These are phyloP conservation scores for Palythoa grandiflora DNA, from an alignment of 92 coral and sea anemone genomes.

Conservation along the genomic window DNA sequence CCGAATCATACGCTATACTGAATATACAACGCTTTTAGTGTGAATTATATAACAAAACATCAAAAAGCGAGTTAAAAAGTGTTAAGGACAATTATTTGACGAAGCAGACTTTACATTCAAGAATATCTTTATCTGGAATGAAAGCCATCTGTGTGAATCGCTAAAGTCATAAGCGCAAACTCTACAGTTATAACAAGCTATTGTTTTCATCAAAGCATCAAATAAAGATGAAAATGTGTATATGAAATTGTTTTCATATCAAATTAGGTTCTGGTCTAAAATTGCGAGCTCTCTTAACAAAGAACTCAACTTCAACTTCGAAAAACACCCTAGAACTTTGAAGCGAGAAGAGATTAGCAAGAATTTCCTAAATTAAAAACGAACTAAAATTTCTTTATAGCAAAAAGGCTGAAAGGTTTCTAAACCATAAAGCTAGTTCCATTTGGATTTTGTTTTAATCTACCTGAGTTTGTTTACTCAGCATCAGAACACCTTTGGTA, in stretches of 20 bases:
- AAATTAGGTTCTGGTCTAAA: conserved; percentile 11
- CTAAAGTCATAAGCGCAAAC: neutral
- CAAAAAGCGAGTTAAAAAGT: no score
- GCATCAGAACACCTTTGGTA: neutral
- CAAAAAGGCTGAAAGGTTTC: neutral
- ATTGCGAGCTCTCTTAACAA: neutral
- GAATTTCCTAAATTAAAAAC: neutral
- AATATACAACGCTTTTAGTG: neutral
- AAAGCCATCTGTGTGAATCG: neutral
- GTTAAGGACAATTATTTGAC: neutral
- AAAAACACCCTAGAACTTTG: neutral
- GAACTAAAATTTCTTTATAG: neutral
- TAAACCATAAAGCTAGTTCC: neutral
- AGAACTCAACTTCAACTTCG: neutral
- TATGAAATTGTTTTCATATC: conserved; percentile 43
- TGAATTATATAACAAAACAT: no score
- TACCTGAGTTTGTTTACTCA: neutral
- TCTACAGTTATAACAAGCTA: conserved; percentile 22
- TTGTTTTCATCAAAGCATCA: conserved; percentile 18
- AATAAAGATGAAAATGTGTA: conserved; percentile 29
- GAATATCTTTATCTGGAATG: neutral
- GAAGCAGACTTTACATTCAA: neutral
- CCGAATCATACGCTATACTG: neutral
- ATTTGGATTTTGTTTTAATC: neutral
- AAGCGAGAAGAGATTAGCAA: neutral